phyloP scores from a whole-genome alignment of 2,797 vertebrate species.

The Etheostoma perlongum region DNA sequence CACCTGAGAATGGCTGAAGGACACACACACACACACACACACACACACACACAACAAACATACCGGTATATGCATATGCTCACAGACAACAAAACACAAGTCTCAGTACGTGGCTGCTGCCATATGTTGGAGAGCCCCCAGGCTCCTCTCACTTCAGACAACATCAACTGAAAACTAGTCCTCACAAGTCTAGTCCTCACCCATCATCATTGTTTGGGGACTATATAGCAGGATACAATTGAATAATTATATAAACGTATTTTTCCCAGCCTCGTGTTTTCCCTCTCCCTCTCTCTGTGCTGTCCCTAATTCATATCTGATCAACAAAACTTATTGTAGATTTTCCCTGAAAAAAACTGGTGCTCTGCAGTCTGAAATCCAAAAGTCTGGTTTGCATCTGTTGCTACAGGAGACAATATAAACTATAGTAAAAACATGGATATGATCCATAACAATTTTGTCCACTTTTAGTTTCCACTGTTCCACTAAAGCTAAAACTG shows the following conservation, averaged over 20 bases:
- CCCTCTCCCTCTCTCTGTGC: not conserved
- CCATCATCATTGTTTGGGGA: not conserved
- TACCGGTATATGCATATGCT: constrained; percentile 36
- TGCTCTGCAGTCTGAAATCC: not conserved
- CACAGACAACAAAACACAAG: constrained; percentile 48
- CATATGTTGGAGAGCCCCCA: constrained; percentile 73
- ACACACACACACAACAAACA: constrained; percentile 31
- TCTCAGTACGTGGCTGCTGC: constrained; percentile 53
- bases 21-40: constrained; percentile 36
- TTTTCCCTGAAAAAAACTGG: not conserved
- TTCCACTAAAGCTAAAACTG: not conserved
- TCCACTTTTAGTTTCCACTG: constrained; percentile 38
- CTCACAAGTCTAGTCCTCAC: not conserved
- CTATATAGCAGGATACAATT: not conserved
- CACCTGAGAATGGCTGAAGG: constrained; percentile 71
- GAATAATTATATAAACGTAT: too few species aligned
- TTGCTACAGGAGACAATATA: constrained; percentile 24
- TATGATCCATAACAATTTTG: constrained; percentile 24
- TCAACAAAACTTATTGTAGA: not conserved
- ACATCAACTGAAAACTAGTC: constrained; percentile 37
- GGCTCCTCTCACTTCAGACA: constrained; percentile 69
- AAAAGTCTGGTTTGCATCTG: constrained; percentile 52
- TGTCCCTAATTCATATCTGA: not conserved
- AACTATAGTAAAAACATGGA: constrained; percentile 28
- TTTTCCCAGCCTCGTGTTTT: not conserved